Evolutionary conservation across 2,797 vertebrate species (phyloP), one percentile per base, ranked within the genome.

Genomic region (Lemur catta): DNA sequence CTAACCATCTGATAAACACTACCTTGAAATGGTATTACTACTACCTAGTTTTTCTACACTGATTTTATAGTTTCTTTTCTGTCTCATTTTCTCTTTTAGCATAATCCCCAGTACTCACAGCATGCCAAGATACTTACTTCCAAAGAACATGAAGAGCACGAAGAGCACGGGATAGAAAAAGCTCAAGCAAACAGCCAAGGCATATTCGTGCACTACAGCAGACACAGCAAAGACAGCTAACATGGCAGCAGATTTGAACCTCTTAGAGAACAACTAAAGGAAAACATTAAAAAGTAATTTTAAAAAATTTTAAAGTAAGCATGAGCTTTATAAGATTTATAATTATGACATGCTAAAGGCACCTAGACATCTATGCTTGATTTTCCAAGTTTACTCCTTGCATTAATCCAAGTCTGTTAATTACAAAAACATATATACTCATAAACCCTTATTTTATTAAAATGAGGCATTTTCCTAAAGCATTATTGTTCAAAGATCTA

Each of bases 121-220:
- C 26, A 41, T 13, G 15, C 41, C 41, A 24, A 24, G n/a, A 46
- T 86, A 98, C 99, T 99, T 99, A 99, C 99, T 99, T 99, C 99
- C 99, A 97, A 99, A 99, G 98, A 99, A 99, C 98, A 99, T 99
- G 85, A 99, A 99, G 97, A 99, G 98, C 97, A 98, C 99, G 79
- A 99, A 99, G 91, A 99, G 98, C 61, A 99, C 99, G 0, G 99
- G 99, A 90, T 99, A 99, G 98, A 99, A 99, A 98, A 99, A 99
- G 72, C 99, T 99, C 18, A 99, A 99, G 98, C 99, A 99, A 97
- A 99, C 93, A 38, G 99, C 99, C 55, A 99, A 97, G 94, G 99
- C 99, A 9, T 99, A 99, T 30, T 99, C 99, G 0, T 99, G 99
- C 84, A 99, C 99, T 26, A 99, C 98, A 3, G 99, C 99, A 8